Conservation (phyloP, 2,888 invertebrate genomes). For the Artemia sp. region DNA sequence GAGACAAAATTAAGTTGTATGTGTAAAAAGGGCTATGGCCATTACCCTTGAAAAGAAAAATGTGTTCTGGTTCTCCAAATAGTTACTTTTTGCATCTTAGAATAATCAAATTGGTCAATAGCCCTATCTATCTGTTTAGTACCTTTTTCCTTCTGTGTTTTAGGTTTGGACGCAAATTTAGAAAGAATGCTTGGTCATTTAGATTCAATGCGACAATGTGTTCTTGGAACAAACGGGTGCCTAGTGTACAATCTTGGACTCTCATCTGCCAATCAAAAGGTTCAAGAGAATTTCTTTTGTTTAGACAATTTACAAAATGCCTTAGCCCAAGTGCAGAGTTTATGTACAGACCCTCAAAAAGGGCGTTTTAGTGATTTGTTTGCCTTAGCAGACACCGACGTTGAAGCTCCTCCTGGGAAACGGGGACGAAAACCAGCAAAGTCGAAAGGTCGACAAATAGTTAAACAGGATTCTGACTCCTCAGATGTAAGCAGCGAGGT, state of each 20-base stretch:
- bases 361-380: slow-evolving; percentile 79
- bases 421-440: slow-evolving; percentile 25
- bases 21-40: no score
- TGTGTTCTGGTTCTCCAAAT: no score
- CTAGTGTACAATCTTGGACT: slow-evolving; percentile 18
- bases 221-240: slow-evolving; percentile 34
- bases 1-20: no score
- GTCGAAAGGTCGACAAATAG: slow-evolving; percentile 34
- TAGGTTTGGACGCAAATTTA: slow-evolving; percentile 41
- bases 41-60: no score
- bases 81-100: no score
- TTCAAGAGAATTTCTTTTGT: slow-evolving; percentile 45
- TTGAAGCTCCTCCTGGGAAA: slow-evolving; percentile 38
- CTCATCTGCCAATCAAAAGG: slow-evolving; percentile 19
- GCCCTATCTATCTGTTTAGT: no score
- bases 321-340: slow-evolving; percentile 57
- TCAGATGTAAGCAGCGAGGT: slow-evolving; percentile 65
- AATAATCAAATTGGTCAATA: no score
- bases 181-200: slow-evolving; percentile 79
- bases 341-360: slow-evolving; percentile 71
- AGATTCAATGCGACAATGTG: slow-evolving; percentile 66
- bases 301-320: slow-evolving; percentile 82
- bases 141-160: neutral
- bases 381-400: slow-evolving; percentile 64
- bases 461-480: slow-evolving; percentile 47